These are phyloP conservation scores for Rhamnusium bicolor DNA, from an alignment of 2,888 invertebrate species.

Conservation along the genomic window DNA sequence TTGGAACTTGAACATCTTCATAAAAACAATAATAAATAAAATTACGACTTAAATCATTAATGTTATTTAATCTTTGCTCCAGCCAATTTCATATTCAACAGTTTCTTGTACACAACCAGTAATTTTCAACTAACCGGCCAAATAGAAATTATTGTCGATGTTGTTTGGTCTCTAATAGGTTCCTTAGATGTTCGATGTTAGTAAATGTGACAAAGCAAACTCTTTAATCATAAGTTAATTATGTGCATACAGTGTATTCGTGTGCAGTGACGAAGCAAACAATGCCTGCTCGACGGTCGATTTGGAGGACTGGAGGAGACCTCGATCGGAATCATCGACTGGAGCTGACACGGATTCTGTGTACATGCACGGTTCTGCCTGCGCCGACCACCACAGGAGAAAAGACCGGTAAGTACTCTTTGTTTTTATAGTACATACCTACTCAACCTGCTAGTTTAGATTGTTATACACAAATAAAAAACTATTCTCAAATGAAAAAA, in stretches of 20 bases:
- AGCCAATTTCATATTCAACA: not conserved
- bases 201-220: constrained; percentile 46
- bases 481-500: too few species aligned
- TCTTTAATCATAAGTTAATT: constrained; percentile 50
- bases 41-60: too few species aligned
- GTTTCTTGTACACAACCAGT: not conserved
- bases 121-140: not conserved
- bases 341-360: constrained; percentile 84
- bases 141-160: not conserved
- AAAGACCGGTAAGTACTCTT: constrained; percentile 69
- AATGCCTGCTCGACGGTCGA: constrained; percentile 76
- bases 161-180: constrained; percentile 21
- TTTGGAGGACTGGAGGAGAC: constrained; percentile 80
- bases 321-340: constrained; percentile 84
- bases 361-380: constrained; percentile 69
- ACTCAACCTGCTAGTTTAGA: not conserved
- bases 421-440: not conserved
- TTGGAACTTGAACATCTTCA: too few species aligned
- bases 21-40: too few species aligned
- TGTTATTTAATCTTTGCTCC: not conserved
- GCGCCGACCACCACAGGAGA: constrained; percentile 67
- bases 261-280: constrained; percentile 84
- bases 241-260: constrained; percentile 65
- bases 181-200: constrained; percentile 59
- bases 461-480: too few species aligned